Evolutionary conservation across 2,113 vertebrate species (phyloP).

Genomic region (Eudorcas thomsonii): DNA sequence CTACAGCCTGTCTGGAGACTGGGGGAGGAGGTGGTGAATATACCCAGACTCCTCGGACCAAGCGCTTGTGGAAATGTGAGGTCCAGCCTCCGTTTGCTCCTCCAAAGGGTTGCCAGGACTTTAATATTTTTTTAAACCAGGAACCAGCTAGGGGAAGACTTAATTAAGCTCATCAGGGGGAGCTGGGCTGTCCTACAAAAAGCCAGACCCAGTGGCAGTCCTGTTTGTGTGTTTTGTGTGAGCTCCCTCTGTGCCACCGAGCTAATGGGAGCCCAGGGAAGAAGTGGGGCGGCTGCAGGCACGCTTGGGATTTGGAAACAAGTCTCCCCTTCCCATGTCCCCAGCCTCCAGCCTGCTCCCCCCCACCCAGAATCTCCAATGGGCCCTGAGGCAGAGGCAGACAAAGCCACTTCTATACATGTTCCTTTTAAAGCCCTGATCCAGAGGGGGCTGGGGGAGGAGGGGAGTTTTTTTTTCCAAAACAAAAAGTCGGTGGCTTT

Average conservation of each 20-base stretch:
- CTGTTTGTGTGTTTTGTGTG: slow-evolving; percentile 10
- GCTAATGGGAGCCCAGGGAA: slow-evolving; percentile 19
- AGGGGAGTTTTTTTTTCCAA: slow-evolving; percentile 55
- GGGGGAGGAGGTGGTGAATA: background rate
- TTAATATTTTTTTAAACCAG: background rate
- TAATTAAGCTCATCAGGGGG: background rate
- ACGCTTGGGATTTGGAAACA: slow-evolving; percentile 45
- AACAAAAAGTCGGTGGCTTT: slow-evolving; percentile 78
- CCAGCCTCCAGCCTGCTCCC: slow-evolving; percentile 16
- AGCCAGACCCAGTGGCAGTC: background rate
- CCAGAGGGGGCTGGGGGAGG: slow-evolving; percentile 57
- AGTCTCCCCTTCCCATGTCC: slow-evolving; percentile 34
- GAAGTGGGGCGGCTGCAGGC: background rate
- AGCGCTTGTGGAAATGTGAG: background rate
- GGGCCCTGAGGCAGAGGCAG: slow-evolving; percentile 54
- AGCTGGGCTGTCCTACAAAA: background rate
- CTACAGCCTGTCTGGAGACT: background rate
- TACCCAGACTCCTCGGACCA: background rate
- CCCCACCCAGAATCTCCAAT: slow-evolving; percentile 54
- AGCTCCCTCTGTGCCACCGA: background rate
- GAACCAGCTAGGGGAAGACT: background rate
- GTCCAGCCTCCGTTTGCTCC: background rate
- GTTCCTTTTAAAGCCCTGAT: slow-evolving; percentile 72
- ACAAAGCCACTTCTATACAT: slow-evolving; percentile 73
- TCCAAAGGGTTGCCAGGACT: background rate